Evolutionary conservation across 2,888 invertebrate species (phyloP).

Genomic region (Lordiphosa andalusiaca): DNA sequence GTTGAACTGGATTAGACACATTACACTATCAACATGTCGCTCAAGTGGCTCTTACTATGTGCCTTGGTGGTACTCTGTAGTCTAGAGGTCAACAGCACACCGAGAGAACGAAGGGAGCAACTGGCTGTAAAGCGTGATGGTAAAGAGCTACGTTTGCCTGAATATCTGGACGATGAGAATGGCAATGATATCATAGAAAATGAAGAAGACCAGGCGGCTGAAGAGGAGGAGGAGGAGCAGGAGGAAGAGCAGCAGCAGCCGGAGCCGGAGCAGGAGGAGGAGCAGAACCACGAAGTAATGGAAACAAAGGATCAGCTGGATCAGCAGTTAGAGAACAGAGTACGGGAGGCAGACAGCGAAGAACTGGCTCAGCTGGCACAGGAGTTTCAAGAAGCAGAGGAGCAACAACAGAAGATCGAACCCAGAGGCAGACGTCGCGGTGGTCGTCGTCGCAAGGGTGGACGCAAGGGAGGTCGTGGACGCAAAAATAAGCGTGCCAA

Average conservation of each 20-base stretch:
- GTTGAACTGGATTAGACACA: conserved; percentile 32
- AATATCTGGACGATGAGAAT: conserved; percentile 34
- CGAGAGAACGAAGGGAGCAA: conserved; percentile 6
- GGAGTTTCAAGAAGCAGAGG: neutral
- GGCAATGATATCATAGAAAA: conserved; percentile 38
- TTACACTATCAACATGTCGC: conserved; percentile 40
- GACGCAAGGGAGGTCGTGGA: conserved; percentile 21
- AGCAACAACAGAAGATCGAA: neutral
- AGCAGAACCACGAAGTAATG: neutral
- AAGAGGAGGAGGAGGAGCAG: neutral
- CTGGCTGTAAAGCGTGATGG: conserved; percentile 8
- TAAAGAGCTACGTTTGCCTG: conserved; percentile 26
- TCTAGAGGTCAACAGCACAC: conserved; percentile 4
- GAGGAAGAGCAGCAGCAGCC: conserved; percentile 9
- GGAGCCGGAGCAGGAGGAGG: neutral
- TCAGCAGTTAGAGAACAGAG: neutral
- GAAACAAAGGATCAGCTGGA: conserved; percentile 2
- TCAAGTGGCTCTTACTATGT: conserved; percentile 45
- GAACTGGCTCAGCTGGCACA: neutral
- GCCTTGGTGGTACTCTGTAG: conserved; percentile 42
- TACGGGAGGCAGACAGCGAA: conserved; percentile 2
- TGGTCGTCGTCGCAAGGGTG: conserved; percentile 1
- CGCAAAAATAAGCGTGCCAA: conserved; percentile 12
- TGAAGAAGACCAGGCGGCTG: conserved; percentile 14
- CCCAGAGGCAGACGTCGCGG: conserved; percentile 1